Evolutionary conservation across 35 echinoderm and acorn worm species (phyloP).

Genomic region (Apostichopus japonicus): DNA sequence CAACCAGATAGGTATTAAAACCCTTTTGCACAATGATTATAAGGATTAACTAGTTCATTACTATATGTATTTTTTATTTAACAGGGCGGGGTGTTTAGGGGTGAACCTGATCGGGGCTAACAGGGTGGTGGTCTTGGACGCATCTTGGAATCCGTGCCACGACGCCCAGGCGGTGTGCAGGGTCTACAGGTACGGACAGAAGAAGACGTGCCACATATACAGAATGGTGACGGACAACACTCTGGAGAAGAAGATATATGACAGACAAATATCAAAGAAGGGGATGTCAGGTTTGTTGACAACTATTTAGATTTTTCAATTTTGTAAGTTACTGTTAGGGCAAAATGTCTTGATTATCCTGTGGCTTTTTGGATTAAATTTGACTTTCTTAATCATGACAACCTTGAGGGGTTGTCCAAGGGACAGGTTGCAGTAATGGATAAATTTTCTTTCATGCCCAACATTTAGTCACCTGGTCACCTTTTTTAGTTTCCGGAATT

Average conservation of each 20-base stretch:
- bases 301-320: no score
- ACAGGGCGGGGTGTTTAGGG: conserved; percentile 89
- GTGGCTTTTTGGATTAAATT: no score
- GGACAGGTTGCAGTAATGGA: no score
- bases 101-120: conserved; percentile 98
- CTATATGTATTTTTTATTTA: background rate
- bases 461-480: no score
- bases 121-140: conserved; percentile 93
- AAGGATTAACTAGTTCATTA: no score
- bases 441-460: no score
- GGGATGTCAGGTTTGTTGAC: conserved; percentile 85
- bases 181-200: conserved; percentile 94
- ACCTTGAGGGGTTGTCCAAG: no score
- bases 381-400: no score
- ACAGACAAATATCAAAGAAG: conserved; percentile 96
- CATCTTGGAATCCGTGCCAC: conserved; percentile 98
- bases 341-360: no score
- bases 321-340: no score
- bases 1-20: no score
- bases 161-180: conserved; percentile 90
- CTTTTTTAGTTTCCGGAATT: no score
- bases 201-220: conserved; percentile 88
- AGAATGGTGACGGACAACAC: conserved; percentile 96
- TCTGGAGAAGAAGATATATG: conserved; percentile 98
- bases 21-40: background rate